Conservation (phyloP, 2,797 vertebrate genomes). For the Tokudaia muenninki region DNA sequence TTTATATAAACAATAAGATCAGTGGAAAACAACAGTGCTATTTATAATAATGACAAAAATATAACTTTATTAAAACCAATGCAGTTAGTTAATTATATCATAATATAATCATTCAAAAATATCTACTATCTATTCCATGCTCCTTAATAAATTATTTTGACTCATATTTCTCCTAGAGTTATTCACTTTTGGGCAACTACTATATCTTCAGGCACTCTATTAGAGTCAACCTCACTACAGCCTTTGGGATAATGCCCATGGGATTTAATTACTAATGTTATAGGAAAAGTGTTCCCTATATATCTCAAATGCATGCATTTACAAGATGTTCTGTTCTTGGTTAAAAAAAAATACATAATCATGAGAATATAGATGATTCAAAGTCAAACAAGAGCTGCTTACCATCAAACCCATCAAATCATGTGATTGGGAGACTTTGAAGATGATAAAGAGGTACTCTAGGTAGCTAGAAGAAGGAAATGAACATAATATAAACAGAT, state of each 20-base stretch:
- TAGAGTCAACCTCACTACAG: neutral
- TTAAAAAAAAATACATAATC: neutral
- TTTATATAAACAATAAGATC: neutral
- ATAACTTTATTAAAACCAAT: conserved; percentile 24
- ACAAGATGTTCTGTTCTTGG: neutral
- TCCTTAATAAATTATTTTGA: neutral
- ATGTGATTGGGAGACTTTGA: neutral
- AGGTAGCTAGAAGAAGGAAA: neutral
- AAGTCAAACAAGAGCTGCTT: neutral
- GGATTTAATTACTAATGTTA: neutral
- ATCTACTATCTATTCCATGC: rapidly evolving
- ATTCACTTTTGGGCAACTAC: neutral
- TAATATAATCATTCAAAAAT: neutral
- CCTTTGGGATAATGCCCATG: neutral
- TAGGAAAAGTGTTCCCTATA: neutral
- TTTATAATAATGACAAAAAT: neutral
- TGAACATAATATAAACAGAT: neutral
- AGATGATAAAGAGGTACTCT: neutral
- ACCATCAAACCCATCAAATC: neutral
- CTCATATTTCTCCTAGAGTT: neutral
- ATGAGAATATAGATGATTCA: neutral
- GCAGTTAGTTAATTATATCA: neutral
- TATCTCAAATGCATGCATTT: neutral
- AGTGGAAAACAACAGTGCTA: neutral
- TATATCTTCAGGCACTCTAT: neutral